Base-by-base conservation (phyloP, 2,113 vertebrate genomes). In the Chitala chitala region DNA sequence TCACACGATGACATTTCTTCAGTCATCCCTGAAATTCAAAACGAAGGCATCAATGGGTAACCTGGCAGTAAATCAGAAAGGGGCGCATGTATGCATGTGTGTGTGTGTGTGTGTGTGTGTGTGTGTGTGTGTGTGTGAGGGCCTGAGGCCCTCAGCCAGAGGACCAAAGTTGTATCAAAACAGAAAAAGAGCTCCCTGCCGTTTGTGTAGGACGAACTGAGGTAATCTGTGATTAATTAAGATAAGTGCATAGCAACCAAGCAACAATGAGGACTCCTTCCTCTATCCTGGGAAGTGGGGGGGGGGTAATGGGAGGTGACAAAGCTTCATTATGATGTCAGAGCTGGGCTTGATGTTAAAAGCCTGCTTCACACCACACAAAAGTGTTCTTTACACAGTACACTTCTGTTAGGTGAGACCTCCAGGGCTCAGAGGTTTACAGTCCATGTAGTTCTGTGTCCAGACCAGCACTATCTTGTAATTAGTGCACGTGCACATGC, bases 171-270 rank as follows among this genome's bases (percentile, higher is more conserved):
- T n/a, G 50, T 54, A 36, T 54, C 69, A 71, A 51, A 71, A 46
- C 64, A 48, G 69, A 56, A 24, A 71, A 40, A 72, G n/a, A 72
- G 48, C 8, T n/a, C 50, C 50, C 50, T 12, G 36, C 22, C 40
- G 13, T 8, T n/a, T 31, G 71, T 20, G 38, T 58, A 24, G 71
- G 71, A 55, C 71, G 58, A 58, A 61, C 48, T 59, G 71, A 58
- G 71, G 40, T 72, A 59, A 72, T 72, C 54, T 61, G 71, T 44
- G 22, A 72, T 59, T 72, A 56, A 72, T 72, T 61, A 59, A 58
- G 53, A 72, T 72, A 59, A 72, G 55, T 46, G 38, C 2, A 13
- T 53, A 22, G 38, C 53, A 42, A n/a, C 22, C 22, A 22, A 38
- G 38, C 44, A 36, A 3, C 42, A 42, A 46, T 24, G 22, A 42